These are phyloP conservation scores for Stichopus chloronotus DNA, from an alignment of 35 echinoderm and acorn worm species.

Conservation along the genomic window DNA sequence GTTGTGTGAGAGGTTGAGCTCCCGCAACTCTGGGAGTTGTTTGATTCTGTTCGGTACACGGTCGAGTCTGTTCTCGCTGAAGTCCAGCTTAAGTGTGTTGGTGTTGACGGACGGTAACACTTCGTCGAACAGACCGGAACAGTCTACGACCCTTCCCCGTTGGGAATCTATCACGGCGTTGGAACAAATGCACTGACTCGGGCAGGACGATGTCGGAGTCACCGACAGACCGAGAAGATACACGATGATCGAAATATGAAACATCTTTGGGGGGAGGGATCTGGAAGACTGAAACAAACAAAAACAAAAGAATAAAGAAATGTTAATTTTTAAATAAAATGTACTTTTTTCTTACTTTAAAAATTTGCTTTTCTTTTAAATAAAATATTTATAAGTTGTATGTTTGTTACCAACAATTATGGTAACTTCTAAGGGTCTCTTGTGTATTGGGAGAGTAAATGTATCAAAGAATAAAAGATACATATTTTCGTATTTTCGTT, in stretches of 20 bases:
- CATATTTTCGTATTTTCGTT: no score
- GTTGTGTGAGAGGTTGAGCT: constrained; percentile 22
- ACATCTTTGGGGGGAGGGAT: not conserved
- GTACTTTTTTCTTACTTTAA: no score
- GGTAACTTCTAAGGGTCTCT: no score
- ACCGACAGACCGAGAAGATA: not conserved
- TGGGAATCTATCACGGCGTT: not conserved
- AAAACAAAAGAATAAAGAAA: not conserved
- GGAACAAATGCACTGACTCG: not conserved
- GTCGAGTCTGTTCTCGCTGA: constrained; percentile 2
- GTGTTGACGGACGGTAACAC: not conserved
- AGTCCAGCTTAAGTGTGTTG: constrained; percentile 5
- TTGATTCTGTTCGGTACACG: constrained; percentile 15
- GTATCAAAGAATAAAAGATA: no score
- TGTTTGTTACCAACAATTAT: no score
- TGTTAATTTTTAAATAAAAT: not conserved
- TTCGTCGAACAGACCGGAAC: not conserved
- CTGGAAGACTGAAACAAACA: not conserved
- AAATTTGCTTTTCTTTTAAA: no score
- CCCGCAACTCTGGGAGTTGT: not conserved
- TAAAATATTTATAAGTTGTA: no score
- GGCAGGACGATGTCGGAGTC: not conserved
- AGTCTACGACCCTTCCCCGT: not conserved
- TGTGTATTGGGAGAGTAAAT: no score
- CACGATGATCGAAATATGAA: not conserved